Evolutionary conservation across 2,888 invertebrate species (phyloP).

Genomic region (Punctoribates punctum): DNA sequence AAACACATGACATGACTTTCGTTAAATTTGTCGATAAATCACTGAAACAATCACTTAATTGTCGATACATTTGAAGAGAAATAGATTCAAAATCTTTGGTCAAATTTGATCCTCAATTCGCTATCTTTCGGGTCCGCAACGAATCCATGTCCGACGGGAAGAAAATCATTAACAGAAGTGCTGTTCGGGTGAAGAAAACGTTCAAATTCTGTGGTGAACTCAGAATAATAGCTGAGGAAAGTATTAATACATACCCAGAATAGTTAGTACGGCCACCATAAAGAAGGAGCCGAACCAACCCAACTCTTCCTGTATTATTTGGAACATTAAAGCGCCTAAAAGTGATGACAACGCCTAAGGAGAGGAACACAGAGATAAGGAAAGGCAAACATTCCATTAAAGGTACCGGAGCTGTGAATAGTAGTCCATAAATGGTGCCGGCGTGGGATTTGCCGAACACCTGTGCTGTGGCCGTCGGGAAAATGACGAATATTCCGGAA

Average conservation of each 20-base stretch:
- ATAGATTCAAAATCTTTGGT: not conserved
- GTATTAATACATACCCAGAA: not conserved
- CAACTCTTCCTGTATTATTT: conserved; percentile 49
- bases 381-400: no score
- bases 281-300: conserved; percentile 52
- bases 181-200: not conserved
- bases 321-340: conserved; percentile 49
- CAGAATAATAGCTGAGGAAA: not conserved
- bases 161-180: not conserved
- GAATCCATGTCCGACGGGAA: not conserved
- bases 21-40: no score
- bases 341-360: conserved; percentile 49
- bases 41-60: no score
- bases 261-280: conserved; percentile 44
- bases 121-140: not conserved
- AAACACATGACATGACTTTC: no score
- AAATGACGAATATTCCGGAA: conserved; percentile 52
- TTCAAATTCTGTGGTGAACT: not conserved
- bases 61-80: no score
- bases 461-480: conserved; percentile 53
- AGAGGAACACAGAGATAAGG: no score
- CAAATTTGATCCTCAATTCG: not conserved
- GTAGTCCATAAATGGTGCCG: conserved; percentile 52
- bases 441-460: conserved; percentile 53
- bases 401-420: conserved; percentile 50